phyloP scores from a whole-genome alignment of 1,140 invertebrate genomes.

The Heliconius hewitsoni region DNA sequence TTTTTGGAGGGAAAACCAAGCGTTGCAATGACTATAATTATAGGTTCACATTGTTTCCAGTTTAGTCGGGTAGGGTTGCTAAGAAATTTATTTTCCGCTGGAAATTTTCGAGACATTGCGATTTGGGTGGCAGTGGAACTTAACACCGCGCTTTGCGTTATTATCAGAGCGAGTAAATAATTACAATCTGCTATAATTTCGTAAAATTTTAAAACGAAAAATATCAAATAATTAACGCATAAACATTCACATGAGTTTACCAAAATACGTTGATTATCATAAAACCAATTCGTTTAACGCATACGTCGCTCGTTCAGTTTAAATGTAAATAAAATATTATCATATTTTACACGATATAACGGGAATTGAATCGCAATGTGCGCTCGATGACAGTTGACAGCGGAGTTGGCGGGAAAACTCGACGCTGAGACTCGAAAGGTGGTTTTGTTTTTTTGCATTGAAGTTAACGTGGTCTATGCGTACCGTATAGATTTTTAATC shows the following conservation, averaged over 20 bases:
- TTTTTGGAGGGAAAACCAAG: too few species aligned
- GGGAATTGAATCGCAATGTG: slow-evolving; percentile 32
- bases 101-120: too few species aligned
- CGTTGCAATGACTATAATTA: too few species aligned
- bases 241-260: background rate
- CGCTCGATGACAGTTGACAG: slow-evolving; percentile 51
- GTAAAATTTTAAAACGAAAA: too few species aligned
- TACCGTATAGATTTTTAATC: background rate
- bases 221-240: background rate
- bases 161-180: too few species aligned
- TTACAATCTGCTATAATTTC: too few species aligned
- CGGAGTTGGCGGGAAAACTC: slow-evolving; percentile 49
- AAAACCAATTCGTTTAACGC: slow-evolving; percentile 12
- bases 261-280: background rate
- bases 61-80: too few species aligned
- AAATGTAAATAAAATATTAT: slow-evolving; percentile 16
- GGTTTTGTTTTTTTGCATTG: slow-evolving; percentile 41
- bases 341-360: slow-evolving; percentile 16
- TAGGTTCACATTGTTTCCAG: too few species aligned
- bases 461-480: slow-evolving; percentile 19
- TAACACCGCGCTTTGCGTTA: too few species aligned
- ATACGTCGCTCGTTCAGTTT: slow-evolving; percentile 1
- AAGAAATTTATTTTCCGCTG: too few species aligned
- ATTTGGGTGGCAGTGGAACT: too few species aligned
- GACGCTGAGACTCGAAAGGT: slow-evolving; percentile 41